Base-by-base conservation (phyloP, 2,888 invertebrate genomes). In the Drepana falcataria region DNA sequence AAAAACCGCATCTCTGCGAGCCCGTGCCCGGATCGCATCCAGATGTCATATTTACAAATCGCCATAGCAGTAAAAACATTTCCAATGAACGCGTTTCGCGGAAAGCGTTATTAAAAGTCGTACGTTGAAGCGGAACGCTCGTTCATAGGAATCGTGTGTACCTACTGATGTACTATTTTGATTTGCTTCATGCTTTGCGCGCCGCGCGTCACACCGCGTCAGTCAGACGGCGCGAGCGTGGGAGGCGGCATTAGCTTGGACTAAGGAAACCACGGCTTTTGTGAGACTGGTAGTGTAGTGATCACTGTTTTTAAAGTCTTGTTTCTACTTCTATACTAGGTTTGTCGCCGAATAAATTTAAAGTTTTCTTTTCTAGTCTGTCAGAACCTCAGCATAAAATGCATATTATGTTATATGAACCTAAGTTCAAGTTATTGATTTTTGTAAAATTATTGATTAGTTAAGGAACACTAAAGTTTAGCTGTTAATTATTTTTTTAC, bases 31-130 rank as follows among this genome's bases (percentile, higher is more conserved):
- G 48, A 58, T 48, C 57, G 48, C 49, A 59, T 56, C 62, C 62
- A 65, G 64, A 63, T 63, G 65, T 61, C 66, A 68, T 64, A 63
- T 69, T 66, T 64, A 65, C 66, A 64, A 69, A 65, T 68, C 61
- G 59, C 47, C 58, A 47, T 56, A 59, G 55, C 64, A 61, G 55
- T 71, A 72, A 75, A 77, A 75, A 75, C 69, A 67, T 73, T 72
- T 68, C 61, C 55, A 59, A 68, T 65, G 68, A 77, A 73, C 65
- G 63, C 60, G 63, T 66, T 78, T 78, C 73, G 60, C 62, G 66
- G 75, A 77, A 80, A 77, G 68, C 63, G 71, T 68, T 75, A 72
- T 74, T 79, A 78, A 78, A 79, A 78, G 70, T 71, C 55, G 63
- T 73, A 73, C 71, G 64, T 56, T 75, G 71, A 71, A 77, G 66